A percentile compares a stretch with the other conserved stretches of the same genome.
Conservation (phyloP, 1,140 invertebrate genomes). For the Dendroctonus ponderosae region DNA sequence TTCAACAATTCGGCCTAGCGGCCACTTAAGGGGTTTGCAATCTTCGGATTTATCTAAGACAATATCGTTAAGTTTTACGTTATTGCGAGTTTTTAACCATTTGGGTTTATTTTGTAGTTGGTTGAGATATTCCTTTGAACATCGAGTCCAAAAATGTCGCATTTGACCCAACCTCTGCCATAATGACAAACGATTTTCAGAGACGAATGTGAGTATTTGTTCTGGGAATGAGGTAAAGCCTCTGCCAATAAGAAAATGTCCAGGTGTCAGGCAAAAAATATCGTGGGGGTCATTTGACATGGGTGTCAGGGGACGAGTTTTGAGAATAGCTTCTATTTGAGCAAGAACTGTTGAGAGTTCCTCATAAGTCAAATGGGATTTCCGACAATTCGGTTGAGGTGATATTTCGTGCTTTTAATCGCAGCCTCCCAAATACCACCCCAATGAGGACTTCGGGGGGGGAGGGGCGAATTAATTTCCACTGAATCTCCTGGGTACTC, state of each 20-base stretch:
- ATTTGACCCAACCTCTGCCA: too few species aligned
- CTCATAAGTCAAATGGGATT: slow-evolving; percentile 37
- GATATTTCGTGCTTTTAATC: slow-evolving; percentile 16
- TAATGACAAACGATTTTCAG: too few species aligned
- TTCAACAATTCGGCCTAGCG: too few species aligned
- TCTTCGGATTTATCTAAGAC: too few species aligned
- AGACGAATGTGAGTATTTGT: too few species aligned
- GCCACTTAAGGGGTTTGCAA: too few species aligned
- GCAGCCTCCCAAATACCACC: slow-evolving; percentile 17
- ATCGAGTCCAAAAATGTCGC: too few species aligned
- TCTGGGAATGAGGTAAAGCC: slow-evolving; percentile 8
- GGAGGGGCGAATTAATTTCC: slow-evolving; percentile 17
- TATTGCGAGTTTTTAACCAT: too few species aligned
- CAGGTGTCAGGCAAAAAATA: slow-evolving; percentile 23
- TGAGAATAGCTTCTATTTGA: slow-evolving; percentile 32
- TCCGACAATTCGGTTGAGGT: slow-evolving; percentile 3
- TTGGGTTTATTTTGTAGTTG: too few species aligned
- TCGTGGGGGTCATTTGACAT: slow-evolving; percentile 33
- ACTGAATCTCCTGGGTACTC: not conserved
- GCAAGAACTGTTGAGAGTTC: slow-evolving; percentile 39
- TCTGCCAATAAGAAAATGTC: slow-evolving; percentile 28
- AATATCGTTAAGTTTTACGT: too few species aligned
- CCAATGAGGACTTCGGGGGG: slow-evolving; percentile 5
- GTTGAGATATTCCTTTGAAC: too few species aligned
- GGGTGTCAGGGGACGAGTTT: slow-evolving; percentile 23